Conservation (phyloP, 2,797 vertebrate genomes). For the Hafferia zeledoni region DNA sequence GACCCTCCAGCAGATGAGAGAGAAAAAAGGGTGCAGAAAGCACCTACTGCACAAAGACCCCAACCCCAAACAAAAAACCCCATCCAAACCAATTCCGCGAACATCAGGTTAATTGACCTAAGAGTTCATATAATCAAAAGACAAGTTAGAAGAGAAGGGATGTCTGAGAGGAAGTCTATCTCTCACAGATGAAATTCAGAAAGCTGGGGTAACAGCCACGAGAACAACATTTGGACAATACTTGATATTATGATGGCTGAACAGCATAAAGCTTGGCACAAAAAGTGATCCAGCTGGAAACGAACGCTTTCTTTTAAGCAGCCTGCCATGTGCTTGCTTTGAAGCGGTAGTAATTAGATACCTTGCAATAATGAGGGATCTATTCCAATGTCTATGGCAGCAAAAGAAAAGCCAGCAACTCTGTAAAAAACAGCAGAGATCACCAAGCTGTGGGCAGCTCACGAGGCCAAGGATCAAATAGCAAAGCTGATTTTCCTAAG, state of each 20-base stretch:
- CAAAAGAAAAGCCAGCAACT: background rate
- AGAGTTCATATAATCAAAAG: background rate
- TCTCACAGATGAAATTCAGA: background rate
- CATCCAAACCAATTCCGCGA: background rate
- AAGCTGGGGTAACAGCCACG: background rate
- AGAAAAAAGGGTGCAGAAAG: background rate
- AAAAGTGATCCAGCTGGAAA: background rate
- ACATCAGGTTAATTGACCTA: background rate
- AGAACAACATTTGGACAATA: background rate
- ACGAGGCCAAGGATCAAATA: background rate
- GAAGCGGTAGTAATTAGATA: constrained; percentile 50
- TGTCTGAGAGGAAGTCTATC: background rate
- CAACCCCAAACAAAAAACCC: background rate
- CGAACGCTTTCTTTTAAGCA: constrained; percentile 39
- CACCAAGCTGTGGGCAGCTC: background rate
- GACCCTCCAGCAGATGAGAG: background rate
- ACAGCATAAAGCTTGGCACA: constrained; percentile 5
- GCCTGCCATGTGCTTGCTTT: constrained; percentile 41
- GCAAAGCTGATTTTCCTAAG: background rate
- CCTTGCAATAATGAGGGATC: background rate
- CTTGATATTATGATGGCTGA: background rate
- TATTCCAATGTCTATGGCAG: background rate
- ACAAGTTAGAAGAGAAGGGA: background rate
- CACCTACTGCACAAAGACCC: background rate
- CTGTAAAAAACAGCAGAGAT: background rate